These are phyloP conservation scores for Odontomachus brunneus DNA, from an alignment of 1,140 invertebrate genomes.

Conservation along the genomic window DNA sequence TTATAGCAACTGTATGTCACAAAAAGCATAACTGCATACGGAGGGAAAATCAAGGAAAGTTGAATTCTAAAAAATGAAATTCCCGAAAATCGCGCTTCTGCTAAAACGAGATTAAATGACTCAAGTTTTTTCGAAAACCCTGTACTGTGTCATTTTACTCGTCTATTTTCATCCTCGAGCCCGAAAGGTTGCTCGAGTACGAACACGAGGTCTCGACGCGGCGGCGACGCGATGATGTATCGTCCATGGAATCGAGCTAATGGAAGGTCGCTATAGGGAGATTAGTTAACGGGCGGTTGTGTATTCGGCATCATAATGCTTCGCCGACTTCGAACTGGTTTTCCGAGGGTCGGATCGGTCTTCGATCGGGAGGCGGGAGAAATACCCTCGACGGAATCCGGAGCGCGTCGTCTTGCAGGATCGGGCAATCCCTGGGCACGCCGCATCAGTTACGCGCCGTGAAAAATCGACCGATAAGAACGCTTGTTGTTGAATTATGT, in stretches of 20 bases:
- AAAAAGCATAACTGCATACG: too few relatives aligned
- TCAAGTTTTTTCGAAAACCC: slow-evolving; percentile 1
- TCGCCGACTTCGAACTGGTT: slow-evolving; percentile 77
- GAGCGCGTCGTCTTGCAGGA: slow-evolving; percentile 43
- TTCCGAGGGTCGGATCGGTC: slow-evolving; percentile 44
- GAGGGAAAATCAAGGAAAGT: slow-evolving; percentile 1
- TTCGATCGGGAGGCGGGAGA: slow-evolving; percentile 16
- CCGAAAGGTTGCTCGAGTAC: not conserved
- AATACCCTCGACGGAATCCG: slow-evolving; percentile 47
- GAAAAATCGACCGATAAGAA: slow-evolving; percentile 40
- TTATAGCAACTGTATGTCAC: too few relatives aligned
- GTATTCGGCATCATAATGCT: slow-evolving; percentile 78
- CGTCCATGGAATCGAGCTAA: slow-evolving; percentile 76
- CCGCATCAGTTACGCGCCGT: not conserved
- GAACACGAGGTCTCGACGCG: slow-evolving; percentile 5
- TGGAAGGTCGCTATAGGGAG: slow-evolving; percentile 75
- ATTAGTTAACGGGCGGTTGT: slow-evolving; percentile 77
- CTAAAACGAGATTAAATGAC: not conserved
- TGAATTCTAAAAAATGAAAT: too few relatives aligned
- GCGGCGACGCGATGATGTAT: slow-evolving; percentile 70
- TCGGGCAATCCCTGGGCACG: not conserved
- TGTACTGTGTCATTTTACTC: not conserved
- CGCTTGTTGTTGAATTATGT: slow-evolving; percentile 18
- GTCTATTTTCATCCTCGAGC: not conserved
- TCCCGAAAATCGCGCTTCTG: not conserved